Conservation (phyloP, 2,797 vertebrate species). For the Lutjanus argentimaculatus region DNA sequence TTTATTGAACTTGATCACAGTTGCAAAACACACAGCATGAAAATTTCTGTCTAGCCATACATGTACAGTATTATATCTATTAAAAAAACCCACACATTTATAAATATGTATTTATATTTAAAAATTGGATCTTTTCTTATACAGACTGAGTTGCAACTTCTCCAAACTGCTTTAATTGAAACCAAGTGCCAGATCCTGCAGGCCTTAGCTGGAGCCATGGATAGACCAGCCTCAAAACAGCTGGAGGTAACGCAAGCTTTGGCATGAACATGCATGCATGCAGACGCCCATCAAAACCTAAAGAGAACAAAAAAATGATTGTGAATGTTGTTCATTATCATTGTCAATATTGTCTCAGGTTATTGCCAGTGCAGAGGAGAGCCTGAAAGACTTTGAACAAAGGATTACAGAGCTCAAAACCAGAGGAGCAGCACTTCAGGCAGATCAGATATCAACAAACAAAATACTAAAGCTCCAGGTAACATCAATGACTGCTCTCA, state of each 20-base stretch:
- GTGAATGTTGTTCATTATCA: background rate
- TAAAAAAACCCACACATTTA: background rate
- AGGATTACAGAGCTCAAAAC: conserved; percentile 90
- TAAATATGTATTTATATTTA: background rate
- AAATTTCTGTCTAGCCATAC: background rate
- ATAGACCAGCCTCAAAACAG: conserved; percentile 89
- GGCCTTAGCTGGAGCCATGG: conserved; percentile 89
- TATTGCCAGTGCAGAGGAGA: conserved; percentile 90
- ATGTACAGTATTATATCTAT: background rate
- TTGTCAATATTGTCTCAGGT: conserved; percentile 77
- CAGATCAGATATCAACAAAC: conserved; percentile 89
- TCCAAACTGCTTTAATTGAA: conserved; percentile 90
- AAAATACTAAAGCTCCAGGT: conserved; percentile 95
- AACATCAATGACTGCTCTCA: background rate
- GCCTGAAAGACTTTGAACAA: conserved; percentile 90
- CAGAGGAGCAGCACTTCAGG: conserved; percentile 86
- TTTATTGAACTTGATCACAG: background rate
- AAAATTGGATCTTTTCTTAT: conserved; percentile 16
- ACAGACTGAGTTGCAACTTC: conserved; percentile 92
- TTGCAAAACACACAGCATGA: background rate
- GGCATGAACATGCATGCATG: background rate
- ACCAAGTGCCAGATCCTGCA: conserved; percentile 92
- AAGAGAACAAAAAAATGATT: background rate
- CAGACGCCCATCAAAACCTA: background rate
- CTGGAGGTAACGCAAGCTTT: conserved; percentile 87